Evolutionary conservation across 2,888 invertebrate genomes (phyloP).

Genomic region (Cremastinae sp.): DNA sequence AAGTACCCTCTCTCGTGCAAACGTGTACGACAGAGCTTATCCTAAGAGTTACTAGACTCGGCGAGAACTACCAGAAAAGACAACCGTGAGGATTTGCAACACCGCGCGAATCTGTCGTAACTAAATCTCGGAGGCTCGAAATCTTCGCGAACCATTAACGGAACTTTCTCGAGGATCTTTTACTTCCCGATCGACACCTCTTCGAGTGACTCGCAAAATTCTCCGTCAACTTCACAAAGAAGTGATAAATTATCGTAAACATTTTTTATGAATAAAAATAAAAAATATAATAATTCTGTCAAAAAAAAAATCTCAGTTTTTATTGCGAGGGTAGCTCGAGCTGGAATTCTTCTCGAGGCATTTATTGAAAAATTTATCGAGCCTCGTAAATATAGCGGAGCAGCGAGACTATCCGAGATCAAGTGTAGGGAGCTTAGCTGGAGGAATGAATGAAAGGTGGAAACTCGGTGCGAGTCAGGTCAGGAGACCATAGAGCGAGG

Average conservation of each 20-base stretch:
- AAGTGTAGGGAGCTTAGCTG: conserved; percentile 41
- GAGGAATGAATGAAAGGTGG: conserved; percentile 60
- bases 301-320: too few species aligned
- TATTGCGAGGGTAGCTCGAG: too few species aligned
- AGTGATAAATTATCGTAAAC: too few species aligned
- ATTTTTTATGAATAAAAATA: not conserved
- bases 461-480: conserved; percentile 40
- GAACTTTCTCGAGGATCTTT: conserved; percentile 36
- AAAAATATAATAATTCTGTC: too few species aligned
- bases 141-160: conserved; percentile 19
- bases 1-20: conserved; percentile 23
- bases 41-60: conserved; percentile 33
- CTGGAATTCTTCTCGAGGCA: too few species aligned
- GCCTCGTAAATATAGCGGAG: too few species aligned
- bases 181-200: not conserved
- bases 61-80: conserved; percentile 6
- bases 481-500: conserved; percentile 45
- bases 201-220: not conserved
- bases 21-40: conserved; percentile 29
- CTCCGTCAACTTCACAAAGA: not conserved
- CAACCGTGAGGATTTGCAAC: conserved; percentile 8
- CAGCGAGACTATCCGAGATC: conserved; percentile 43
- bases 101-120: conserved; percentile 1
- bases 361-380: too few species aligned
- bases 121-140: conserved; percentile 29